Conservation (phyloP, 2,113 vertebrate genomes). For the Chloebia gouldiae region DNA sequence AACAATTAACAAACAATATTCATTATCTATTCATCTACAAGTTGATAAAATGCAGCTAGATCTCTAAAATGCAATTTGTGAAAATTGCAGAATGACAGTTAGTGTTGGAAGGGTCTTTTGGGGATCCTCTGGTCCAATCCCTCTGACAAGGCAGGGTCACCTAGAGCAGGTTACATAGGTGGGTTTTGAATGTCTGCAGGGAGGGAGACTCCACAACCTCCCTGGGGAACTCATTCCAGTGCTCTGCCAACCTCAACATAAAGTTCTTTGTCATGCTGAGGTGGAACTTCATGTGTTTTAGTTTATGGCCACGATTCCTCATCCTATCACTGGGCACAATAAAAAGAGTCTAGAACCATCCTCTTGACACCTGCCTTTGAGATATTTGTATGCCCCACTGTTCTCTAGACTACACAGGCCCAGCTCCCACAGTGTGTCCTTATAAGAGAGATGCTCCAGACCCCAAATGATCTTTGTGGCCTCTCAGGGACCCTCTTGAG, state of each 20-base stretch:
- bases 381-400: background rate
- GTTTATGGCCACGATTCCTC: background rate
- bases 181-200: background rate
- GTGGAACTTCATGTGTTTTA: background rate
- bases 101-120: background rate
- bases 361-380: background rate
- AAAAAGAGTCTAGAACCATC: background rate
- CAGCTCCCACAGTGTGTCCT: background rate
- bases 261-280: fast-evolving
- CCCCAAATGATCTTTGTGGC: background rate
- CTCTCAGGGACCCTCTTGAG: background rate
- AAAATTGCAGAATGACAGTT: background rate
- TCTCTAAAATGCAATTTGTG: background rate
- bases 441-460: background rate
- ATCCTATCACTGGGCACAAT: background rate
- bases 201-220: fast-evolving
- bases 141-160: background rate
- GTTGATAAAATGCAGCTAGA: background rate
- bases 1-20: background rate
- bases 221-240: background rate
- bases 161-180: background rate
- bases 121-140: background rate
- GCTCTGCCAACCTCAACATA: background rate
- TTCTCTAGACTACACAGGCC: background rate
- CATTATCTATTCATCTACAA: background rate